A percentile compares a stretch with the other conserved stretches of the same genome.
phyloP scores from a whole-genome alignment of 2,113 vertebrate species.

The Oreotragus oreotragus region DNA sequence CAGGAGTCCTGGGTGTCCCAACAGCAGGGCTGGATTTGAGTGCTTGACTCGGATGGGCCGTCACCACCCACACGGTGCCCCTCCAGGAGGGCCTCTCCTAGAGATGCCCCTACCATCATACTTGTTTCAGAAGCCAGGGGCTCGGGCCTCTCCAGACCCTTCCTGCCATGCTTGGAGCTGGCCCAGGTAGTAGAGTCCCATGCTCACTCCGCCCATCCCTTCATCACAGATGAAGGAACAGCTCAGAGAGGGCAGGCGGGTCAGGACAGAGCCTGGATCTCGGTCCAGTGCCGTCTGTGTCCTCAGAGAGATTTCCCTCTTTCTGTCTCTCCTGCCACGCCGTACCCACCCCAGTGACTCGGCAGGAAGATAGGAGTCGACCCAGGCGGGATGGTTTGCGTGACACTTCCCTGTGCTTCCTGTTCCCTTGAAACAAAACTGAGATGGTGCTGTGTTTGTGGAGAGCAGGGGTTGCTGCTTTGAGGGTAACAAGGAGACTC shows the following conservation, averaged over 20 bases:
- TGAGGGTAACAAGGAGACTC: neutral
- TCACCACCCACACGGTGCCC: neutral
- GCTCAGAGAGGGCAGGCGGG: neutral
- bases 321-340: neutral
- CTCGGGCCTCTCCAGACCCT: neutral
- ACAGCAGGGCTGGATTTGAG: neutral
- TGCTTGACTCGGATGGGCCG: neutral
- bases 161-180: neutral
- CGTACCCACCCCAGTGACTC: neutral
- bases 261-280: neutral
- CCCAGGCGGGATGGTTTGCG: fast-evolving
- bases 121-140: neutral
- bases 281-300: neutral
- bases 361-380: neutral
- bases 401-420: neutral
- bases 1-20: neutral
- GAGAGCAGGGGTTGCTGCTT: neutral
- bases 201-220: neutral
- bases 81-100: neutral
- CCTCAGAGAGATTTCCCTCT: neutral
- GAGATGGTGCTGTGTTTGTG: neutral
- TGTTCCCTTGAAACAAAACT: neutral
- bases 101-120: neutral
- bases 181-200: no score
- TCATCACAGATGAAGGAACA: neutral